A percentile compares a stretch with the other conserved stretches of the same genome.
phyloP scores from a whole-genome alignment of 1,140 invertebrate genomes.

The Heliconius melpomene region DNA sequence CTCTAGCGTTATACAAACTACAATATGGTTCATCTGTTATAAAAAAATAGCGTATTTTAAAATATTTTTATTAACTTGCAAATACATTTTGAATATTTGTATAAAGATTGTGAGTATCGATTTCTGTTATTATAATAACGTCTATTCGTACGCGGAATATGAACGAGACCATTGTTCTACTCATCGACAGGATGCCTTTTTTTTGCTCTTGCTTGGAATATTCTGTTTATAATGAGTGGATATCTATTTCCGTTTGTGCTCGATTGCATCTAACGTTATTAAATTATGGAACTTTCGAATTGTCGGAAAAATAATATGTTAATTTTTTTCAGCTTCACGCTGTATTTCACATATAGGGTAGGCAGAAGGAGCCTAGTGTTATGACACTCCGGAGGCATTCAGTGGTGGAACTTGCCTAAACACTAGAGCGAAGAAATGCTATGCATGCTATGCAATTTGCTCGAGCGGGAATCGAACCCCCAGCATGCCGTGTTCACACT shows the following conservation, averaged over 20 bases:
- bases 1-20: too few species aligned
- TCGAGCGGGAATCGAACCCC: too few species aligned
- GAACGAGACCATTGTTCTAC: conserved; percentile 19
- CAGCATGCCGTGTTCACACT: too few species aligned
- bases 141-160: conserved; percentile 20
- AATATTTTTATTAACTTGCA: not conserved
- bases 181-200: conserved; percentile 19
- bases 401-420: too few species aligned
- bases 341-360: too few species aligned
- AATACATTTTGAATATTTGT: not conserved
- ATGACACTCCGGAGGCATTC: too few species aligned
- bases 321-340: too few species aligned
- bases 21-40: not conserved
- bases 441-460: too few species aligned
- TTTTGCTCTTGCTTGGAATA: conserved; percentile 15
- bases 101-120: not conserved
- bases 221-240: conserved; percentile 14
- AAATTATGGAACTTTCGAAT: not conserved
- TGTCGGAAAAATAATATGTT: not conserved
- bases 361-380: too few species aligned
- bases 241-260: conserved; percentile 28
- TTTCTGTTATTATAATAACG: conserved; percentile 5
- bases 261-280: conserved; percentile 20
- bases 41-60: not conserved
- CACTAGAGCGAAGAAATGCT: too few species aligned